Percentiles rank a stretch among this genome's conserved stretches.
Conservation (phyloP, 2,888 invertebrate species). For the Macropis europaea region DNA sequence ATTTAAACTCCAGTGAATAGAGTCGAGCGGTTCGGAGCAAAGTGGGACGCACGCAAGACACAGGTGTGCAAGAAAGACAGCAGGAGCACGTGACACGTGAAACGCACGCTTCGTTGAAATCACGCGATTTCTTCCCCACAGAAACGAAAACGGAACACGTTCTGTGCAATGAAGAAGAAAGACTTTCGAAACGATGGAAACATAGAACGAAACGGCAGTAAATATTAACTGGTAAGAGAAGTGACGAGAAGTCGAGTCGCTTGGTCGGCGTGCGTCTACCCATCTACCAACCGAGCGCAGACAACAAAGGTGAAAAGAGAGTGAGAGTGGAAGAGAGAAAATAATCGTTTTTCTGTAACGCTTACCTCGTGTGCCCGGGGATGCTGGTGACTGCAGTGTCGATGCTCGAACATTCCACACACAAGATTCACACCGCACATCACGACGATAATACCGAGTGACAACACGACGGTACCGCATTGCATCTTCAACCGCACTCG, state of each 20-base stretch:
- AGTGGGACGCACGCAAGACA: slow-evolving; percentile 30
- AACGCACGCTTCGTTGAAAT: slow-evolving; percentile 33
- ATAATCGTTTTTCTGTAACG: slow-evolving; percentile 43
- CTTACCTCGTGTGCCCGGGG: slow-evolving; percentile 86
- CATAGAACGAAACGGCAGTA: neutral
- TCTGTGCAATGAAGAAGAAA: neutral
- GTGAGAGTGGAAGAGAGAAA: neutral
- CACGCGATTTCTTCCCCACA: slow-evolving; percentile 20
- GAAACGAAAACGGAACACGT: neutral
- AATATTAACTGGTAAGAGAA: neutral
- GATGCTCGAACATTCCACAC: slow-evolving; percentile 76
- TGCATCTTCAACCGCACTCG: slow-evolving; percentile 78
- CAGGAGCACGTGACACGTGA: slow-evolving; percentile 59
- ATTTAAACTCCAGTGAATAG: neutral
- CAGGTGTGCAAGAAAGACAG: slow-evolving; percentile 35
- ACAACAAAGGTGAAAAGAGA: slow-evolving; percentile 36
- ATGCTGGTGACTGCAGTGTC: slow-evolving; percentile 84
- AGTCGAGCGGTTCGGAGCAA: slow-evolving; percentile 2
- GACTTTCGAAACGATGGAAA: neutral
- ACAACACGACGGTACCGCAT: slow-evolving; percentile 70
- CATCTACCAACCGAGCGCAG: neutral
- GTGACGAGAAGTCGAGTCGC: slow-evolving; percentile 9
- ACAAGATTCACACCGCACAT: slow-evolving; percentile 70
- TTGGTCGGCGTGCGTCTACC: neutral
- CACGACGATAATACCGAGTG: slow-evolving; percentile 69